Evolutionary conservation across 2,888 invertebrate species (phyloP).

Genomic region (Scaptomyza tumidula): DNA sequence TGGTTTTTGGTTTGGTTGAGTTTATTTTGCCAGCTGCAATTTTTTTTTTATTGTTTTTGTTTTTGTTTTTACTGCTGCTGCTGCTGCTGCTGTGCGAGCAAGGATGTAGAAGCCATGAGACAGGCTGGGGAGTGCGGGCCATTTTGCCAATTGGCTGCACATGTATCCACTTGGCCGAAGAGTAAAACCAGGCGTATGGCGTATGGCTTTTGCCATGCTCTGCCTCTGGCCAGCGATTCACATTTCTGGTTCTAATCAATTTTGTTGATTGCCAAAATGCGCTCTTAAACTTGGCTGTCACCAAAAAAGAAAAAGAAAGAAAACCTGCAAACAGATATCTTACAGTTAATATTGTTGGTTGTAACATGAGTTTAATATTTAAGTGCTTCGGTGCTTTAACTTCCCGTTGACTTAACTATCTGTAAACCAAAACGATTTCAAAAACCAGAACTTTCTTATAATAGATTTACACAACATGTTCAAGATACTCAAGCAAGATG

Average conservation of each 20-base stretch:
- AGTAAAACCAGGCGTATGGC: constrained; percentile 42
- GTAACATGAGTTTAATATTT: no score
- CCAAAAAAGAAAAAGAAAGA: no score
- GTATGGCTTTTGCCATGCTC: constrained; percentile 17
- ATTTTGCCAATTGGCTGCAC: constrained; percentile 74
- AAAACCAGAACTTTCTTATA: no score
- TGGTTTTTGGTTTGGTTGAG: constrained; percentile 41
- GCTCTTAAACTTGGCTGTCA: constrained; percentile 12
- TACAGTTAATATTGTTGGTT: not conserved
- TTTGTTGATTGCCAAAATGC: constrained; percentile 71
- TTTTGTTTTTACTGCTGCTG: not conserved
- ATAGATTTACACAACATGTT: no score
- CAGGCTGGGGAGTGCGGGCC: constrained; percentile 19
- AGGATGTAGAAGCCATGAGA: constrained; percentile 2
- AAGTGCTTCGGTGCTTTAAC: no score
- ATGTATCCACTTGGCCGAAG: constrained; percentile 36
- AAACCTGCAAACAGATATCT: no score
- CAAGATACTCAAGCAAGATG: no score
- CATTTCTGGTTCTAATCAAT: constrained; percentile 66
- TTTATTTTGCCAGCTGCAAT: constrained; percentile 51
- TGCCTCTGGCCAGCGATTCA: constrained; percentile 11
- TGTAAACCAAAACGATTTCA: no score
- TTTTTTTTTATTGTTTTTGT: constrained; percentile 7
- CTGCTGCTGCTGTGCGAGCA: not conserved
- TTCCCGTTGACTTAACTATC: no score